Base-by-base conservation (phyloP, 2,888 invertebrate species). In the Liodrosophila aerea region DNA sequence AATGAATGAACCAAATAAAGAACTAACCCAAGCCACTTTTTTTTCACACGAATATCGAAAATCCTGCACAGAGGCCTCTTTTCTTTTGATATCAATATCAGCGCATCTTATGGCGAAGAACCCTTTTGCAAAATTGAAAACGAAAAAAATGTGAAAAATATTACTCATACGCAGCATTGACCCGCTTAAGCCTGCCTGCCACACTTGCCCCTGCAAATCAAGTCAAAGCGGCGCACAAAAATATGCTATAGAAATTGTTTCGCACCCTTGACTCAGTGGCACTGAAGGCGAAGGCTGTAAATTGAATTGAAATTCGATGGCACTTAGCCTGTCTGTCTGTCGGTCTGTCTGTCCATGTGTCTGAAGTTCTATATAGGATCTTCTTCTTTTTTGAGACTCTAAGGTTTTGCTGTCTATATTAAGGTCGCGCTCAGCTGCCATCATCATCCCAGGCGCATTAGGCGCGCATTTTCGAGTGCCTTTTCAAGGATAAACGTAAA, bases 231-330 rank as follows among this genome's bases (percentile, higher is more conserved):
- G 45, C 66, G 34, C 58, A 36, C 60, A 63, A 61, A 76, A 76
- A 77, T 83, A 76, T 73, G 70, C 84, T 73, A 64, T 73, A 76
- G 71, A 78, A 65, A 57, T 70, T 72, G 59, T 66, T 81, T 81
- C 56, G 78, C 78, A 78, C 76, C 73, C 83, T 73, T 68, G 57
- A 65, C 64, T 61, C 45, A 22, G 54, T 58, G 59, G 54, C 59
- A 59, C 62, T 5, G n/a, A 22, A 22, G 22, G 68, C 68, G 54
- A 54, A 43, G 73, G 67, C 64, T 66, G 73, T 76, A 82, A 82
- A 82, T 82, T 82, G 82, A 82, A 82, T 82, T 82, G 82, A 82
- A 82, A 83, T 85, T 82, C 82, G 73, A 85, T 82, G 82, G 82
- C 82, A 82, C 85, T 85, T 81, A 83, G 71, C 73, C 61, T 56